Evolutionary conservation across 1,140 invertebrate genomes (phyloP).

Genomic region (Agrypnia vestita): DNA sequence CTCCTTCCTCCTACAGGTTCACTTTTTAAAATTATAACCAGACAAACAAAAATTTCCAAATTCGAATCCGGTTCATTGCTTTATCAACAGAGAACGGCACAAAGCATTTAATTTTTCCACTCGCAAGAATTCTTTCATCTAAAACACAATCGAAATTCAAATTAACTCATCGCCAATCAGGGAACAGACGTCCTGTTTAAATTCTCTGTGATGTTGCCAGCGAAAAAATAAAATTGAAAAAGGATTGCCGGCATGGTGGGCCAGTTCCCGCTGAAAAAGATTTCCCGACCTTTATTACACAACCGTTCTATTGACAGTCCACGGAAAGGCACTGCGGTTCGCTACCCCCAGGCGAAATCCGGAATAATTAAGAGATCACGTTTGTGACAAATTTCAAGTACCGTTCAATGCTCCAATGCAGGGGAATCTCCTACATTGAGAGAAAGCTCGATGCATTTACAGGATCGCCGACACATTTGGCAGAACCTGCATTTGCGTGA

Average conservation of each 20-base stretch:
- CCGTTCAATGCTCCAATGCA: too few relatives aligned
- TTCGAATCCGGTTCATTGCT: too few relatives aligned
- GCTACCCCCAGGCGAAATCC: not conserved
- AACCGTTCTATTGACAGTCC: conserved; percentile 7
- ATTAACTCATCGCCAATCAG: conserved; percentile 24
- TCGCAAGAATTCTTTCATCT: not conserved
- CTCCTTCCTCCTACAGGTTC: too few relatives aligned
- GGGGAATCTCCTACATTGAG: too few relatives aligned
- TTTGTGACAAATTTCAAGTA: too few relatives aligned
- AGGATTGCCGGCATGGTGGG: not conserved
- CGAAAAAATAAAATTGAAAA: conserved; percentile 16
- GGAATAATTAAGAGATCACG: conserved; percentile 4
- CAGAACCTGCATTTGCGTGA: too few relatives aligned
- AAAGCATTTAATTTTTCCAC: too few relatives aligned
- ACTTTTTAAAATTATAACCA: too few relatives aligned
- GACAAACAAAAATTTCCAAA: too few relatives aligned
- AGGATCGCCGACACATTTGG: too few relatives aligned
- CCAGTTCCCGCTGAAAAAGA: not conserved
- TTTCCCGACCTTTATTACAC: conserved; percentile 16
- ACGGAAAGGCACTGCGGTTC: not conserved
- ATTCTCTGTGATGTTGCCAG: conserved; percentile 25
- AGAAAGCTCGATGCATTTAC: too few relatives aligned
- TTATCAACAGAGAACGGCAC: too few relatives aligned
- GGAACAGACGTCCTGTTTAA: conserved; percentile 1
- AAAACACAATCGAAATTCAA: conserved; percentile 17